Evolutionary conservation across 2,113 vertebrate species (phyloP).

Genomic region (Neodon shergylaensis): DNA sequence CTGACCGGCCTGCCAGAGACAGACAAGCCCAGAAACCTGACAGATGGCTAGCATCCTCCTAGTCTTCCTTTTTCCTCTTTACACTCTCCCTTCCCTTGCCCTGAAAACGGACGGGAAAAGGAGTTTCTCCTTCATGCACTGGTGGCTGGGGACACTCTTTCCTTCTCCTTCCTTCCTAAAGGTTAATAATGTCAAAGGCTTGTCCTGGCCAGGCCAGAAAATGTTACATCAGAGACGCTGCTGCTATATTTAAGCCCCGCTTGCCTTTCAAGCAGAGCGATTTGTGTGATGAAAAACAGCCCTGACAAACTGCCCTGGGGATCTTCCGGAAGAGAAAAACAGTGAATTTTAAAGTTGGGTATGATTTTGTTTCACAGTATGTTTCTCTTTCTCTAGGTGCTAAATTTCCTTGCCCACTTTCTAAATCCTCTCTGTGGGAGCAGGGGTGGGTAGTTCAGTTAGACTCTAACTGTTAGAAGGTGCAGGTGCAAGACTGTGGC

Average conservation of each 20-base stretch:
- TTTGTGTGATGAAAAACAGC: conserved; percentile 47
- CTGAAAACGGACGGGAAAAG: neutral
- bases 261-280: conserved; percentile 63
- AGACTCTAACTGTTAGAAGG: neutral
- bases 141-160: neutral
- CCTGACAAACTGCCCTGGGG: neutral
- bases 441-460: neutral
- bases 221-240: conserved; percentile 65
- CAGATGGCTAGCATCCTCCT: neutral
- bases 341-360: conserved; percentile 20
- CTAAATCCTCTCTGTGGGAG: neutral
- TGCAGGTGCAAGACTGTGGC: neutral
- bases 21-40: neutral
- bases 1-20: neutral
- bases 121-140: neutral
- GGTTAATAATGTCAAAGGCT: conserved; percentile 51
- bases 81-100: neutral
- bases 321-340: conserved; percentile 42
- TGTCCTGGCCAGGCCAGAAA: conserved; percentile 52
- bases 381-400: conserved; percentile 13
- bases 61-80: neutral
- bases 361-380: conserved; percentile 24
- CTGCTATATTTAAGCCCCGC: conserved; percentile 74
- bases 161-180: conserved; percentile 56
- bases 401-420: neutral